These are phyloP conservation scores for Chrysaora quinquecirrha DNA, from an alignment of 30 jellyfish, hydroid and myxozoan genomes.

Conservation along the genomic window DNA sequence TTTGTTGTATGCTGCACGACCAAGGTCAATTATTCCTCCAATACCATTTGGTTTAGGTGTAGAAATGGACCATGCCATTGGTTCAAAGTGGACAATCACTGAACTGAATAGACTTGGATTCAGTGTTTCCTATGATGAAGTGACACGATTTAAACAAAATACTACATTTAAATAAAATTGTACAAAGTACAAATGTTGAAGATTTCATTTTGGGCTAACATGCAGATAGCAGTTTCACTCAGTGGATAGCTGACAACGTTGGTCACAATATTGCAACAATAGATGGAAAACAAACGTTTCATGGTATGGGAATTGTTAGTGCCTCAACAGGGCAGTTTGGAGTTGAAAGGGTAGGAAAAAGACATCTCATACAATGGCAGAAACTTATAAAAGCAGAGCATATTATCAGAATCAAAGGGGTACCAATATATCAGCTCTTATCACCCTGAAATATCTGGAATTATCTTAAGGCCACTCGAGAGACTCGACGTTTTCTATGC, in stretches of 20 bases:
- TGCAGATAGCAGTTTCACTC: constrained; percentile 46
- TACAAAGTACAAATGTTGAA: constrained; percentile 27
- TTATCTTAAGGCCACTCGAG: constrained; percentile 25
- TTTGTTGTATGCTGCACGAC: constrained; percentile 9
- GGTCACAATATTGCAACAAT: constrained; percentile 50
- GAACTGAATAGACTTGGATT: constrained; percentile 36
- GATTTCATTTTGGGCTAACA: background rate
- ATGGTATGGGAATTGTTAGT: constrained; percentile 51
- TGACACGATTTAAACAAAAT: constrained; percentile 47
- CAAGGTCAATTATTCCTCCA: constrained; percentile 39
- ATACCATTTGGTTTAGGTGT: constrained; percentile 51
- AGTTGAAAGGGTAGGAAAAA: background rate
- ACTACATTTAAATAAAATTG: too few relatives aligned
- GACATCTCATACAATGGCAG: constrained; percentile 18
- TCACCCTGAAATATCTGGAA: constrained; percentile 15
- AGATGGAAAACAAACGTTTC: constrained; percentile 53
- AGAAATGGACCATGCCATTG: constrained; percentile 59
- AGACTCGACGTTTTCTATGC: background rate
- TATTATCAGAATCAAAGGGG: constrained; percentile 11
- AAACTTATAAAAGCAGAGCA: constrained; percentile 17
- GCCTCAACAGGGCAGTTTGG: constrained; percentile 14
- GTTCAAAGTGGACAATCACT: constrained; percentile 45
- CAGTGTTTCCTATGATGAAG: constrained; percentile 50
- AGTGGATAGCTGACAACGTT: constrained; percentile 49
- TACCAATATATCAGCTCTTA: constrained; percentile 18